phyloP scores from a whole-genome alignment of 1,140 invertebrate genomes.

The Druon quercuslanigerum region DNA sequence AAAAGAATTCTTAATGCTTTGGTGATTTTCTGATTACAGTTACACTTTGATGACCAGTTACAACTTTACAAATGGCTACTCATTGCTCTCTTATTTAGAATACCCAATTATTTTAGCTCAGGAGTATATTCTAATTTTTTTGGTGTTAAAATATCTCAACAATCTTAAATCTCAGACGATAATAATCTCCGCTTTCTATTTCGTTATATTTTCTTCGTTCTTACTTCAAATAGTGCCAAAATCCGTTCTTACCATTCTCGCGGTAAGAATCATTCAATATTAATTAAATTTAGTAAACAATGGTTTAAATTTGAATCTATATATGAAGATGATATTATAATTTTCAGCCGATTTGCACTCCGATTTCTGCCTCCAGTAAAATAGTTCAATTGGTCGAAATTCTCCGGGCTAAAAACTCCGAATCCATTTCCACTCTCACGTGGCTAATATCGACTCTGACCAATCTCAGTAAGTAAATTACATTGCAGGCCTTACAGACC shows the following conservation, averaged over 20 bases:
- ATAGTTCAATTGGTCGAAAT: conserved; percentile 81
- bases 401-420: conserved; percentile 78
- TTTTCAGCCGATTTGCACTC: conserved; percentile 81
- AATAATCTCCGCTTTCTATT: conserved; percentile 72
- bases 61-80: conserved; percentile 82
- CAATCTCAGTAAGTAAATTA: conserved; percentile 79
- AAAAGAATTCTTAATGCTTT: neutral
- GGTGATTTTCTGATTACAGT: conserved; percentile 74
- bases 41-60: conserved; percentile 83
- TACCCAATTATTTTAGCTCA: conserved; percentile 84
- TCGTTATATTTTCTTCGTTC: conserved; percentile 72
- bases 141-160: conserved; percentile 79
- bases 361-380: conserved; percentile 83
- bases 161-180: conserved; percentile 71
- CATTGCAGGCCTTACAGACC: neutral
- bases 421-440: conserved; percentile 80
- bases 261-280: conserved; percentile 76
- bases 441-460: conserved; percentile 83
- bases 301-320: neutral
- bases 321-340: conserved; percentile 39
- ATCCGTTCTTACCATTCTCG: conserved; percentile 76
- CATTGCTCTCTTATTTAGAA: conserved; percentile 83
- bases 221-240: conserved; percentile 76
- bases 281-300: conserved; percentile 4
- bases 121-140: conserved; percentile 80